Percentiles rank a stretch among this genome's conserved stretches.
phyloP scores from a whole-genome alignment of 2,113 vertebrate genomes.

The Tringa solitaria region DNA sequence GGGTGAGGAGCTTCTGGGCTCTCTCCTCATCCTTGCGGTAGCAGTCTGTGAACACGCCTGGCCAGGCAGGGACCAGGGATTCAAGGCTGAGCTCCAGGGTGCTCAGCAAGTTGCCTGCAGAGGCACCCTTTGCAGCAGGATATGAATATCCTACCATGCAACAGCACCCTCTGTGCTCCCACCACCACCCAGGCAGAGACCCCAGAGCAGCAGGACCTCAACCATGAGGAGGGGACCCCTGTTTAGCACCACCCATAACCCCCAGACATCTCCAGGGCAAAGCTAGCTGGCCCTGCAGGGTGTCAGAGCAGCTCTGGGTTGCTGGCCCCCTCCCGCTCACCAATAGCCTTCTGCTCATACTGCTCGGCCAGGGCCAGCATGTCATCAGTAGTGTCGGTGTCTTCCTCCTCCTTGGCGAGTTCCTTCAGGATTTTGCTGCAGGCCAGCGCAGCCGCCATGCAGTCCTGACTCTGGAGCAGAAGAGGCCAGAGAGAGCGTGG shows the following conservation, averaged over 20 bases:
- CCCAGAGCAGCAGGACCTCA: accelerated
- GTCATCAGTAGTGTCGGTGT: slow-evolving; percentile 78
- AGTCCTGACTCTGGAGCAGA: slow-evolving; percentile 80
- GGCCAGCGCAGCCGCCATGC: slow-evolving; percentile 83
- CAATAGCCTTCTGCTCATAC: slow-evolving; percentile 86
- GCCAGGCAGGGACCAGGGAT: too few relatives aligned
- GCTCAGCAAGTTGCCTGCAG: neutral
- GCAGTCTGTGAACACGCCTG: slow-evolving; percentile 88
- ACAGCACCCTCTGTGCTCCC: accelerated
- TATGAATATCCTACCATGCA: neutral
- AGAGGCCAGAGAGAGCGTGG: neutral
- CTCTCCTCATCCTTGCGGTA: slow-evolving; percentile 81
- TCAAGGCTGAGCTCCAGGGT: accelerated
- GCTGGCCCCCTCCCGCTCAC: slow-evolving; percentile 53
- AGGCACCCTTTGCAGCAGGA: neutral
- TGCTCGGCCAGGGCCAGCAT: slow-evolving; percentile 82
- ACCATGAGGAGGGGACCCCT: accelerated
- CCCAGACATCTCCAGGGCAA: neutral
- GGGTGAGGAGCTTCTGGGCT: slow-evolving; percentile 86
- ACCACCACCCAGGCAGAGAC: accelerated
- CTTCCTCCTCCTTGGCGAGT: slow-evolving; percentile 81
- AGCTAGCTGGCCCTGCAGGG: neutral
- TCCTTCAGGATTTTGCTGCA: slow-evolving; percentile 94
- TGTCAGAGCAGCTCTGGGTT: neutral
- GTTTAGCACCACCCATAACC: neutral